Evolutionary conservation across 2,888 invertebrate species (phyloP).

Genomic region (Scaeva pyrastri): DNA sequence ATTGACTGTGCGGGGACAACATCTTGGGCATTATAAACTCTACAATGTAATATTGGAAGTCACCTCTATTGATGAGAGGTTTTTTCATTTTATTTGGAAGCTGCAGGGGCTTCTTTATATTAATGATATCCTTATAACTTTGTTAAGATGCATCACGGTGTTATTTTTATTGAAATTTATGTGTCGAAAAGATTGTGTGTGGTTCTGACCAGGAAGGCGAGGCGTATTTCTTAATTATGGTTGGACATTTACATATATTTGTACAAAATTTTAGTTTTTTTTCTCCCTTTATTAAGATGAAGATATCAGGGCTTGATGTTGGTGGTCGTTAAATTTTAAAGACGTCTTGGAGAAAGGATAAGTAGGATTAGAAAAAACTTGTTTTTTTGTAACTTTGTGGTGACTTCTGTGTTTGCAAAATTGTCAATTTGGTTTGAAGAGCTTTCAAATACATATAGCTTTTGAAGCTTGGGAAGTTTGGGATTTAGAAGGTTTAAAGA

Average conservation of each 20-base stretch:
- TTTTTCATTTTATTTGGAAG: neutral
- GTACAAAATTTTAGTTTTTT: neutral
- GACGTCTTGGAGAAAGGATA: too few species aligned
- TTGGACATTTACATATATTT: neutral
- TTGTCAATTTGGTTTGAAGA: too few species aligned
- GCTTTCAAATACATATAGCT: too few species aligned
- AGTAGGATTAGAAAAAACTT: too few species aligned
- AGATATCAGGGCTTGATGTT: neutral
- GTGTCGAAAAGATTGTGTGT: neutral
- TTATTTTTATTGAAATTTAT: slow-evolving; percentile 34
- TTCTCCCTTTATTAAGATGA: neutral
- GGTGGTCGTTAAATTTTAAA: too few species aligned
- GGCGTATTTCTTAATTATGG: neutral
- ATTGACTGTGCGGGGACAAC: slow-evolving; percentile 6
- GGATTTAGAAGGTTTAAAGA: too few species aligned
- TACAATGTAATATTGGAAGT: slow-evolving; percentile 26
- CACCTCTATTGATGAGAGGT: slow-evolving; percentile 1
- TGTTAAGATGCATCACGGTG: slow-evolving; percentile 11
- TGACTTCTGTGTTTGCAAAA: too few species aligned
- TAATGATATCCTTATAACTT: slow-evolving; percentile 7
- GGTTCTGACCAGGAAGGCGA: neutral
- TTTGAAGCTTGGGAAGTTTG: too few species aligned
- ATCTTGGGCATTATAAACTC: slow-evolving; percentile 19
- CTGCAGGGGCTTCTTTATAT: slow-evolving; percentile 20
- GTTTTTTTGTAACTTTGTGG: too few species aligned